Evolutionary conservation across 2,797 vertebrate genomes (phyloP), one percentile per base, ranked within the genome.

Genomic region (Oryzias sinensis): DNA sequence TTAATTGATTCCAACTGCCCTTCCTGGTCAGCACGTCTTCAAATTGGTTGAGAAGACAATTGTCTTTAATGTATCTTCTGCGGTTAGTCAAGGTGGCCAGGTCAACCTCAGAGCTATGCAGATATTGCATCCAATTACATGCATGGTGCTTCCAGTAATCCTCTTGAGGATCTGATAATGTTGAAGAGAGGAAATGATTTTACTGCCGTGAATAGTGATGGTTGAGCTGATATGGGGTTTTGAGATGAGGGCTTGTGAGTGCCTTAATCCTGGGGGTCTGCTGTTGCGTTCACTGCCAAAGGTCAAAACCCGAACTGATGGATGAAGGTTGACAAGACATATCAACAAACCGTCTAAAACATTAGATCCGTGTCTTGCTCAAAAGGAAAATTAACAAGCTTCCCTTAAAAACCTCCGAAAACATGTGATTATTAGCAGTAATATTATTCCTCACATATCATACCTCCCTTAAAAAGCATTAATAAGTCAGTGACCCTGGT

Each of bases 41-140:
- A 72, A 80, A 79, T 65, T 69, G 2, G 3, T 56, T 51, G 15
- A n/a, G 40, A 70, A 57, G 59, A 58, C 72, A 71, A 77, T 77
- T 73, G 74, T 66, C 40, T 59, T 68, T 64, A 51, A 64, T 70
- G 49, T 29, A 72, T 77, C 73, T 70, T 57, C 41, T 66, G 57
- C 57, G 60, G 53, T 68, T 71, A 65, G 57, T 55, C 68, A 63
- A 68, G 49, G 74, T 57, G 52, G 42, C 46, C 25, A 20, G 65
- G 60, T 76, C 65, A 46, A 70, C 61, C 65, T 77, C 24, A 71
- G 57, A 79, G 79, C 74, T 41, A 50, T 18, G 16, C 47, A 68
- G 73, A 81, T 80, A 80, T 75, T 65, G 68, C 62, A 80, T 80
- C 49, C 76, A 79, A 73, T 82, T 77, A 77, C 59, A 58, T 33